phyloP scores from a whole-genome alignment of 2,888 invertebrate species.

The Tillus elongatus region DNA sequence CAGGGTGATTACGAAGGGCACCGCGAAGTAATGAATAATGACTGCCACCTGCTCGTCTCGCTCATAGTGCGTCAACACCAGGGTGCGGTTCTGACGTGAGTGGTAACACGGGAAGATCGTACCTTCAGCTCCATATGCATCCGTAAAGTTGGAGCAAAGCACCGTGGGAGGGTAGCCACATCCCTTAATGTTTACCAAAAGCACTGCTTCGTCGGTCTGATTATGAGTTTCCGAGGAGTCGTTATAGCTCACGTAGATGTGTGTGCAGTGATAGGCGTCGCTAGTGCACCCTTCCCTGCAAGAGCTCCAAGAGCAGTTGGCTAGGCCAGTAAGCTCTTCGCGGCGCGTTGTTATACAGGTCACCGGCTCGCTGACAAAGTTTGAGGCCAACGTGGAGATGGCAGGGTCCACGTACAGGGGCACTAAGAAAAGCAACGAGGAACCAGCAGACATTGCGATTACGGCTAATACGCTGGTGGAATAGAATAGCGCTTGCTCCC shows the following conservation, averaged over 20 bases:
- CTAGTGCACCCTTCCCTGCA: conserved; percentile 75
- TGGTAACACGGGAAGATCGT: conserved; percentile 58
- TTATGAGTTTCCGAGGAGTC: conserved; percentile 31
- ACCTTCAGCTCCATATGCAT: conserved; percentile 59
- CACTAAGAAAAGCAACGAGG: conserved; percentile 62
- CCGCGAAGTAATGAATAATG: conserved; percentile 74
- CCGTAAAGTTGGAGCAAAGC: conserved; percentile 66
- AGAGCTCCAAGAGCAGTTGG: conserved; percentile 73
- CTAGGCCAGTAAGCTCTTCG: conserved; percentile 62
- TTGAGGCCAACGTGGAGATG: conserved; percentile 58
- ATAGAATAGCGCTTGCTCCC: conserved; percentile 62
- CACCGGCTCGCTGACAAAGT: conserved; percentile 65
- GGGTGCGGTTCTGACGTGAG: conserved; percentile 69
- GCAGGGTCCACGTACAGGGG: conserved; percentile 64
- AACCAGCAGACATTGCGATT: conserved; percentile 62
- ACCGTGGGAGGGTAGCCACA: conserved; percentile 75
- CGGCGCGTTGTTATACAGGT: conserved; percentile 62
- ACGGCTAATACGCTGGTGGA: conserved; percentile 61
- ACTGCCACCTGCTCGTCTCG: conserved; percentile 72
- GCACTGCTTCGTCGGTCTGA: conserved; percentile 46
- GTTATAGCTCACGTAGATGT: conserved; percentile 53
- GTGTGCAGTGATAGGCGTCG: conserved; percentile 60
- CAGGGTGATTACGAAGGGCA: conserved; percentile 74
- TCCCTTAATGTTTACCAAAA: conserved; percentile 74
- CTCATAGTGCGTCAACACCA: conserved; percentile 77